Evolutionary conservation across 2,113 vertebrate genomes (phyloP).

Genomic region (Saguinus midas): DNA sequence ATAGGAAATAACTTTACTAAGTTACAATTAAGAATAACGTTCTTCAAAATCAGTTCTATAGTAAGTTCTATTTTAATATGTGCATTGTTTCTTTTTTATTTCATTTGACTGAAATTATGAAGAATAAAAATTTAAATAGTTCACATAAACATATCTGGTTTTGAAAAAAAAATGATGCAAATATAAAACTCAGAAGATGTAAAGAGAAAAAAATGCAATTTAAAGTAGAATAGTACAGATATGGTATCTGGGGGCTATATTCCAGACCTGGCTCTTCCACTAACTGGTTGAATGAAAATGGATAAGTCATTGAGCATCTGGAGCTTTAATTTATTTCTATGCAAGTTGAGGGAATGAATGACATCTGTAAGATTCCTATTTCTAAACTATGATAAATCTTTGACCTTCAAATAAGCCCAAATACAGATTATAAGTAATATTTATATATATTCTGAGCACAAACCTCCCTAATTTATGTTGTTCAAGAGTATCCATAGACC

Average conservation of each 20-base stretch:
- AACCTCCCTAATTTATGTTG: not conserved
- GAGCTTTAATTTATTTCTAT: not conserved
- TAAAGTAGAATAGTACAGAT: not conserved
- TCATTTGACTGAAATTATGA: not conserved
- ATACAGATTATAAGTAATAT: not conserved
- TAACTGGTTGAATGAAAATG: not conserved
- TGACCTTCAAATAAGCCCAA: not conserved
- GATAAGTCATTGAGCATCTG: not conserved
- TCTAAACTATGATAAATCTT: not conserved
- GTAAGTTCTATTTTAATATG: not conserved
- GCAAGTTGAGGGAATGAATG: not conserved
- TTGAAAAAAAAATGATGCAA: not conserved
- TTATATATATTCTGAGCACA: not conserved
- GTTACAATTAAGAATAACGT: not conserved
- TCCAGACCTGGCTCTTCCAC: not conserved
- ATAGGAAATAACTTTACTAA: not conserved
- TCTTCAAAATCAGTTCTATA: not conserved
- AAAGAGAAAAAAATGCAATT: not conserved
- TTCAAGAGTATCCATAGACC: not conserved
- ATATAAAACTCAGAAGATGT: not conserved
- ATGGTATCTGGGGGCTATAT: not conserved
- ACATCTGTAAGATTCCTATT: not conserved
- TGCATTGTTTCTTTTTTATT: not conserved
- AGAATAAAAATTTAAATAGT: not conserved
- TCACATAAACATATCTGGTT: not conserved